phyloP scores from a whole-genome alignment of 2,888 invertebrate species.

The Hyposoter didymator region DNA sequence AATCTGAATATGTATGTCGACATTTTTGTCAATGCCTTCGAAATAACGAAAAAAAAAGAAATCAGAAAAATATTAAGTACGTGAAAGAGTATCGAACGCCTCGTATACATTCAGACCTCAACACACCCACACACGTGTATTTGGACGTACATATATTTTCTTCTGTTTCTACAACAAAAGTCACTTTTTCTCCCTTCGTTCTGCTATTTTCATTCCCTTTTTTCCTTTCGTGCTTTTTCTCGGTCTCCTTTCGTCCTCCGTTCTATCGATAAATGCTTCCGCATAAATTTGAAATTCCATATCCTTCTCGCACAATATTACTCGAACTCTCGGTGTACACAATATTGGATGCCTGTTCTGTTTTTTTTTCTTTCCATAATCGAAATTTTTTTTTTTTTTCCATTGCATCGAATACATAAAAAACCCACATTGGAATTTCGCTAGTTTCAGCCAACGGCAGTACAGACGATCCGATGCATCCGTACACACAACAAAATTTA shows the following conservation, averaged over 20 bases:
- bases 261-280: conserved; percentile 57
- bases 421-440: not conserved
- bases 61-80: not conserved
- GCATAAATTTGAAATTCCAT: conserved; percentile 56
- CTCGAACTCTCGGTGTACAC: conserved; percentile 11
- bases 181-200: conserved; percentile 8
- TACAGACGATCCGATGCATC: not conserved
- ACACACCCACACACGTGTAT: not conserved
- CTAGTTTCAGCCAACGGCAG: not conserved
- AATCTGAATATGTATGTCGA: conserved; percentile 1
- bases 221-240: not conserved
- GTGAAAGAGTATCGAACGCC: not conserved
- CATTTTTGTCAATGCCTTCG: not conserved
- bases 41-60: not conserved
- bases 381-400: conserved; percentile 12
- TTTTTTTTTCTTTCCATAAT: conserved; percentile 12
- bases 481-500: not conserved
- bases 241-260: conserved; percentile 7
- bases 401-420: not conserved
- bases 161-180: conserved; percentile 48
- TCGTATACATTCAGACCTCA: not conserved
- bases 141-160: conserved; percentile 27
- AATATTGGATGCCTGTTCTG: conserved; percentile 14
- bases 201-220: not conserved
- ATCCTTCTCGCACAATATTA: conserved; percentile 9